These are phyloP conservation scores for Micoletzkya japonica DNA, from an alignment of 2,888 invertebrate species.

Conservation along the genomic window DNA sequence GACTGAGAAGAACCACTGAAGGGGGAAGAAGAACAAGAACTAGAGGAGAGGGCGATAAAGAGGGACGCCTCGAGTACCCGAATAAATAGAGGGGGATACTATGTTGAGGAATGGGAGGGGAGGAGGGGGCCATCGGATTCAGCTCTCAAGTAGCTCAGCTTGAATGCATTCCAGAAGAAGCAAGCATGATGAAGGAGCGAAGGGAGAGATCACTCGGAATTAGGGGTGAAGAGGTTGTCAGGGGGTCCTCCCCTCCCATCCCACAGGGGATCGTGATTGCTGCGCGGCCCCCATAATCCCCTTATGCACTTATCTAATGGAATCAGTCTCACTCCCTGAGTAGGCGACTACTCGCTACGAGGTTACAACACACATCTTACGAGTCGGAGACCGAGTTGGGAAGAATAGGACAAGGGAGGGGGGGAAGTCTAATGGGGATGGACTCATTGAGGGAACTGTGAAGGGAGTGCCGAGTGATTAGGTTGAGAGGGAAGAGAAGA, in stretches of 20 bases:
- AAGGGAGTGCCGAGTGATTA: not conserved
- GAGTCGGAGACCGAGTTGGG: not conserved
- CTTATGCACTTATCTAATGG: conserved; percentile 28
- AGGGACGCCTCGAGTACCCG: not conserved
- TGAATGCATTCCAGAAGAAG: too few species aligned
- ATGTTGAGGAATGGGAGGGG: not conserved
- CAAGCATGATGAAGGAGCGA: too few species aligned
- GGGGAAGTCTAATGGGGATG: not conserved
- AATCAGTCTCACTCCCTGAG: conserved; percentile 27
- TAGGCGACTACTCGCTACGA: not conserved
- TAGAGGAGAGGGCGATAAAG: not conserved
- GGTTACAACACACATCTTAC: not conserved
- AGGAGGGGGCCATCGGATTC: too few species aligned
- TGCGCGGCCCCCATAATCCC: conserved; percentile 24
- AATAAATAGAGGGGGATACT: not conserved
- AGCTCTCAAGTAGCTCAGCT: too few species aligned
- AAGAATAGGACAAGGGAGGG: conserved; percentile 1
- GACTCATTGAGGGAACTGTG: not conserved
- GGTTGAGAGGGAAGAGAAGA: not conserved
- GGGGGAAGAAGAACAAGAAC: not conserved
- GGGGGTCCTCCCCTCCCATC: not conserved
- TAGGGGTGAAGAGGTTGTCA: not conserved
- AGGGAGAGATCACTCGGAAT: too few species aligned
- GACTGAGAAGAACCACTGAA: not conserved
- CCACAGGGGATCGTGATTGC: conserved; percentile 27